Base-by-base conservation (phyloP, 2,888 invertebrate genomes). In the Orchestes rusci region DNA sequence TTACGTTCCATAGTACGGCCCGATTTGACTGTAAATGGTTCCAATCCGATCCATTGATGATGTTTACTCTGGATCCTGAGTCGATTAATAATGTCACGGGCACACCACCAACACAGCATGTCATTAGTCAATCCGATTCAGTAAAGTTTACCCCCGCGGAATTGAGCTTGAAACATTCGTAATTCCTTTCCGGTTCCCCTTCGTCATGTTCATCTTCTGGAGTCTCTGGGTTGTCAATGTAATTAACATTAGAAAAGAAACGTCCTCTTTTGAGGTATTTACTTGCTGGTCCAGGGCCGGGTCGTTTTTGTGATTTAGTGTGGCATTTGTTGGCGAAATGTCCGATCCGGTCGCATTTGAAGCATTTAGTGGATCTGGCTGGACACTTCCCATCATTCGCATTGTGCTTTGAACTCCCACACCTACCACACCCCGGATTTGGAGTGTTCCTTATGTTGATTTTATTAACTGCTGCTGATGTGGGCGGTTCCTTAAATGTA, bases 321-420 rank as follows among this genome's bases (percentile, higher is more conserved):
- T 15, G 4, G 47, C 23, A 53, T 39, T 40, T 44, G 13, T n/a
- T 40, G 15, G 51, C 40, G 36, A 48, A 52, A 41, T 53, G 51
- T 30, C 51, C 48, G 19, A 35, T 36, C n/a, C 43, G 39, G 12
- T 41, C 43, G 34, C 52, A 53, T 31, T 42, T 23, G 36, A 51
- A 38, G 30, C 52, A 53, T 29, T 50, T 42, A 8, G 33, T 30
- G 10, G 40, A 39, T 17, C 13, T 39, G 13, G 50, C 54, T 36
- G 44, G 51, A 30, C 47, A 53, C 12, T 31, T 31, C 7, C 10
- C 23, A 10, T 23, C 7, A 23, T 23, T 23, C 23, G 32, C 7
- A 31, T 31, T 12, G 12, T 31, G 7, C 8, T 31, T 31, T 15
- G 32, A 12, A 31, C 32, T 31, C n/a, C 15, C 32, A n/a, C 23